Evolutionary conservation across 2,113 vertebrate genomes (phyloP).

Genomic region (Xenopus laevis): DNA sequence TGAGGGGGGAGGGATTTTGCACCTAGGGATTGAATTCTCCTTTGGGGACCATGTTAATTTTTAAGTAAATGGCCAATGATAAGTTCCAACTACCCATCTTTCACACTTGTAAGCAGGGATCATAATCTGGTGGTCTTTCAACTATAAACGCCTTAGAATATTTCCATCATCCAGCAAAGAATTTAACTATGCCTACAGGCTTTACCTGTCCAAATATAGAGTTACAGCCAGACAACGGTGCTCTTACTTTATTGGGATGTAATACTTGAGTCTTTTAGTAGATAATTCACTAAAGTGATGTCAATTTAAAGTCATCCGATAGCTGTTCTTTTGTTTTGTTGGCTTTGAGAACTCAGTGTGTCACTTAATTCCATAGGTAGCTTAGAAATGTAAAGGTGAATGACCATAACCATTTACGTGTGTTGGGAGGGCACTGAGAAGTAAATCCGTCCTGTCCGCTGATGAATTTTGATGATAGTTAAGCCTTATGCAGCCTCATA

Average conservation of each 20-base stretch:
- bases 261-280: slow-evolving; percentile 30
- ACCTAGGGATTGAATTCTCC: no score
- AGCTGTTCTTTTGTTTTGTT: slow-evolving; percentile 22
- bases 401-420: slow-evolving; percentile 11
- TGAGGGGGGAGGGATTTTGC: no score
- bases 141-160: no score
- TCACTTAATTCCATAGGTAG: slow-evolving; percentile 13
- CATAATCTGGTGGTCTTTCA: no score
- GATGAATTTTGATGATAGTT: neutral
- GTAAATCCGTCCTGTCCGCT: slow-evolving; percentile 4
- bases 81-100: no score
- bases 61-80: no score
- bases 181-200: no score
- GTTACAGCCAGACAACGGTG: no score
- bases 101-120: no score
- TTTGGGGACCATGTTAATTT: no score
- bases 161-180: no score
- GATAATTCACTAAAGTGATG: slow-evolving; percentile 15
- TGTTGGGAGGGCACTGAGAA: slow-evolving; percentile 21
- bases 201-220: slow-evolving; percentile 4
- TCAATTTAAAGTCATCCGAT: slow-evolving; percentile 31
- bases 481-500: no score
- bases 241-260: neutral
- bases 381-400: slow-evolving; percentile 12
- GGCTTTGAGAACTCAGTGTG: slow-evolving; percentile 27